Base-by-base conservation (phyloP, 2,113 vertebrate genomes). In the Myotis brandtii region DNA sequence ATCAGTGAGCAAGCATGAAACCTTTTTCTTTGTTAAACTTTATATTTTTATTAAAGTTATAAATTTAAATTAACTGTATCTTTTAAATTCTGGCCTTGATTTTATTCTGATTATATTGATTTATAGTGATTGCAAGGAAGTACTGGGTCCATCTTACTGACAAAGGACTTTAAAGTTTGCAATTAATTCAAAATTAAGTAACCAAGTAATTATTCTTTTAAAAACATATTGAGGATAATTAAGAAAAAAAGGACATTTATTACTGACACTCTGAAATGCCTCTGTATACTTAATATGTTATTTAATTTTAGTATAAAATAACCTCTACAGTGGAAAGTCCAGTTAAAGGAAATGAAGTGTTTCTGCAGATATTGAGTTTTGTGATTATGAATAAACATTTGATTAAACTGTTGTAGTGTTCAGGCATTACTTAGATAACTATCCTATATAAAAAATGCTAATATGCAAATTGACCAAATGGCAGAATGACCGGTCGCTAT, bases 171-270 rank as follows among this genome's bases (percentile, higher is more conserved):
- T 96, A 10, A 66, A 56, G 25, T 18, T 69, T 89, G 7, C 32
- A 85, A 96, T 90, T 76, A 95, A 96, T 92, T 96, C 0, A 91
- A 77, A 92, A 81, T 89, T 82, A 76, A 94, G 83, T 37, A 89
- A 81, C 73, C 89, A 96, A 96, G 82, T 62, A 80, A 93, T 83
- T 89, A 59, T 27, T 27, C 27, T 96, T 97, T 64, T 90, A 13
- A 95, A 95, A 93, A 96, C 21, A 75, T 91, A 70, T 2, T 59
- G 2, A 62, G 59, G 30, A 84, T 84, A 34, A 93, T 73, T 87
- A 84, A 94, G 52, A 96, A 50, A 11, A 64, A 64, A 62, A 69
- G 12, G 67, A 37, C 59, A 73, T 73, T 76, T 92, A 72, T 56
- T 75, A 67, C 14, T 32, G 40, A 97, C 83, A 21, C 3, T 83